Percentiles rank a stretch among this genome's conserved stretches.
Evolutionary conservation across 1,140 invertebrate genomes (phyloP).

Genomic region (Whitmania pigra): DNA sequence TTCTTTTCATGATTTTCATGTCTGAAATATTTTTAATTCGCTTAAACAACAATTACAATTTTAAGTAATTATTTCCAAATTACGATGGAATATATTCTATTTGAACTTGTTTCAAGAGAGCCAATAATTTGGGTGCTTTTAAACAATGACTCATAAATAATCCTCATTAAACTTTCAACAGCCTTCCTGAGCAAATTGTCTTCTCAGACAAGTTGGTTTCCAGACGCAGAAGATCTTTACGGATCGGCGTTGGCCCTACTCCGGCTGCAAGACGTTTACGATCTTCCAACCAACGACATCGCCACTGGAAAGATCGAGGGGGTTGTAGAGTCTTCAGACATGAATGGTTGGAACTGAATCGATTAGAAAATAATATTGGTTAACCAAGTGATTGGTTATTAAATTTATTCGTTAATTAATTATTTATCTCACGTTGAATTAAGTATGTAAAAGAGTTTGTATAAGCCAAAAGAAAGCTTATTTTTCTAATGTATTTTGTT

Average conservation of each 20-base stretch:
- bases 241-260: constrained; percentile 81
- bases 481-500: no score
- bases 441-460: no score
- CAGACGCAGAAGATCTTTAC: constrained; percentile 55
- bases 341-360: constrained; percentile 15
- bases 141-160: not conserved
- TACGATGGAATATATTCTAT: no score
- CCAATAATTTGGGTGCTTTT: not conserved
- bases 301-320: constrained; percentile 74
- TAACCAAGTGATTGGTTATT: not conserved
- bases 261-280: constrained; percentile 82
- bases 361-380: not conserved
- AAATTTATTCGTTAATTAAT: not conserved
- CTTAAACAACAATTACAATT: no score
- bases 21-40: no score
- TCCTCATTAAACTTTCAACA: not conserved
- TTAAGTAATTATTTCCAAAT: no score
- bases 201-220: constrained; percentile 28
- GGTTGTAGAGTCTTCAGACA: constrained; percentile 39
- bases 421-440: no score
- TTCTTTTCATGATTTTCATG: no score
- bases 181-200: constrained; percentile 8
- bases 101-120: not conserved
- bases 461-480: no score
- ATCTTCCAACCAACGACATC: constrained; percentile 69